A percentile compares a stretch with the other conserved stretches of the same genome.
These are phyloP conservation scores for Pseudomugil tenellus DNA, from an alignment of 2,797 vertebrate genomes.

Conservation along the genomic window DNA sequence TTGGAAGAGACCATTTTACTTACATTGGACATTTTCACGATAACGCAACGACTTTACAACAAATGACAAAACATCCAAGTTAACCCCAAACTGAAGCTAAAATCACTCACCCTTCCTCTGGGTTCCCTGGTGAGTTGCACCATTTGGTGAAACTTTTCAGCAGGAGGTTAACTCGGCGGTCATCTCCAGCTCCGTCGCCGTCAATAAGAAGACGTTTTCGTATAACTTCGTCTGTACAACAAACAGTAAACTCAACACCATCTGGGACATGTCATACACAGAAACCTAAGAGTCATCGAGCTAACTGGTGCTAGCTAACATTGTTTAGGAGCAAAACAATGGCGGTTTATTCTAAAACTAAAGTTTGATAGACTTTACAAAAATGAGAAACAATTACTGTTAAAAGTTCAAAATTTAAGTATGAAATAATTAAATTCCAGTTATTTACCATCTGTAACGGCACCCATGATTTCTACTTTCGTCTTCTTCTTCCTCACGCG, in stretches of 20 bases:
- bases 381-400: too few species aligned
- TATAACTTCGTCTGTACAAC: constrained; percentile 90
- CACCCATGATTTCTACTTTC: constrained; percentile 71
- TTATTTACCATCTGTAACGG: constrained; percentile 83
- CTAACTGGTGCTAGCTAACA: constrained; percentile 31
- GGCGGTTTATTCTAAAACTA: background rate
- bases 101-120: constrained; percentile 90
- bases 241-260: background rate
- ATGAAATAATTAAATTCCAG: background rate
- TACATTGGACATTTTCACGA: background rate
- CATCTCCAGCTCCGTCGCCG: constrained; percentile 96
- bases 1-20: background rate
- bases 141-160: constrained; percentile 98
- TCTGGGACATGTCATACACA: background rate
- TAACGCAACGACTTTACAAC: background rate
- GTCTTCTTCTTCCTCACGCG: background rate
- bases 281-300: background rate
- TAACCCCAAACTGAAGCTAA: too few species aligned
- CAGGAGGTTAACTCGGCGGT: constrained; percentile 93
- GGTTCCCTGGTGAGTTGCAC: constrained; percentile 90
- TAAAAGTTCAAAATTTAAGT: background rate
- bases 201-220: constrained; percentile 97
- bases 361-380: background rate
- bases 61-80: background rate
- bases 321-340: background rate